Conservation (phyloP, 1,140 invertebrate species). For the Drosophila ohnishii region DNA sequence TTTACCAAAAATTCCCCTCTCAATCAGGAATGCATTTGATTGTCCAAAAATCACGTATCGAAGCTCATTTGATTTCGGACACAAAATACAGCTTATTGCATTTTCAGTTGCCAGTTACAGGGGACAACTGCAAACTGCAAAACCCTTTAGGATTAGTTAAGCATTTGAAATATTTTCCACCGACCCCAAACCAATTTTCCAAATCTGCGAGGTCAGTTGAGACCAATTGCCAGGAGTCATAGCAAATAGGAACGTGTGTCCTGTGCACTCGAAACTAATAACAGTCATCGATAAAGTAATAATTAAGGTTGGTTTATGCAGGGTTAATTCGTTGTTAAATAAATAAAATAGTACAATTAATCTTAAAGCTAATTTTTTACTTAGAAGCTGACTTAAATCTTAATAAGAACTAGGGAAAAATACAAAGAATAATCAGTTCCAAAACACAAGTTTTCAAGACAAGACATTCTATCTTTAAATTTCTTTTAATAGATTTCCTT, state of each 20-base stretch:
- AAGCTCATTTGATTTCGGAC: conserved; percentile 4
- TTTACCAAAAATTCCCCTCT: not conserved
- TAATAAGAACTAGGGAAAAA: not conserved
- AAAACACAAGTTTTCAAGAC: not conserved
- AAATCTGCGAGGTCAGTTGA: not conserved
- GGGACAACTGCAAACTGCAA: conserved; percentile 15
- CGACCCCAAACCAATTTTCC: conserved; percentile 17
- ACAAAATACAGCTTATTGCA: conserved; percentile 15
- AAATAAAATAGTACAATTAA: no score
- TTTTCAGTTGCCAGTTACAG: conserved; percentile 4
- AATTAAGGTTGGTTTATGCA: not conserved
- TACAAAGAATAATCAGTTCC: not conserved
- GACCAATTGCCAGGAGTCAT: conserved; percentile 19
- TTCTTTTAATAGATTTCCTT: not conserved
- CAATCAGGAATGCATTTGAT: not conserved
- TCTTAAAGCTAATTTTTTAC: no score
- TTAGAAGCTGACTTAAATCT: no score
- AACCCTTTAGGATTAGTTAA: conserved; percentile 12
- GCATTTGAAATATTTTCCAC: conserved; percentile 23
- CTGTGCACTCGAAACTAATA: not conserved
- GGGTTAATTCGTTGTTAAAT: not conserved
- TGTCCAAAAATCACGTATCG: conserved; percentile 10
- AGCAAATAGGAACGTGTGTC: conserved; percentile 10
- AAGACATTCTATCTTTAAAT: not conserved
- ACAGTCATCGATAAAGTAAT: not conserved